phyloP scores from a whole-genome alignment of 1,140 invertebrate genomes.

The Ganaspis sp. region DNA sequence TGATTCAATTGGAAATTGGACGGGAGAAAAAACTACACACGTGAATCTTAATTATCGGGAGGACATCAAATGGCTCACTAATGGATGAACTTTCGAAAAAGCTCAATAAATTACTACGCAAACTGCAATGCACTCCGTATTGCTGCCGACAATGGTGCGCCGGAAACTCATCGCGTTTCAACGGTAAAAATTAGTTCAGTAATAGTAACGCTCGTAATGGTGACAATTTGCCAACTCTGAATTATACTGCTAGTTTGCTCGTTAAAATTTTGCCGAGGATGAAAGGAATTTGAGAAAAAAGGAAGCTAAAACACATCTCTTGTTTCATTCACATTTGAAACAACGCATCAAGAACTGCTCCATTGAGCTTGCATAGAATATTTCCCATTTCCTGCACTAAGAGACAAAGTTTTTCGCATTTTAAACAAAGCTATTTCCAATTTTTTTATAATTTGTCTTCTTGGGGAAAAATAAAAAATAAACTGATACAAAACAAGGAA shows the following conservation, averaged over 20 bases:
- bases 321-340: not conserved
- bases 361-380: too few relatives aligned
- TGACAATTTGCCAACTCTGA: constrained; percentile 15
- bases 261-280: not conserved
- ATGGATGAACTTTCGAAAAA: constrained; percentile 28
- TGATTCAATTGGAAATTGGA: not conserved
- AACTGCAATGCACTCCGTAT: not conserved
- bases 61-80: constrained; percentile 11
- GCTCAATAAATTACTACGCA: constrained; percentile 25
- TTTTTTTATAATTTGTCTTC: too few relatives aligned
- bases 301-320: not conserved
- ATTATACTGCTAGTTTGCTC: constrained; percentile 1
- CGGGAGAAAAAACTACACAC: not conserved
- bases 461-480: too few relatives aligned
- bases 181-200: constrained; percentile 25
- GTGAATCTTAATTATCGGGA: constrained; percentile 9
- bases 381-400: too few relatives aligned
- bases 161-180: constrained; percentile 10
- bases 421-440: too few relatives aligned
- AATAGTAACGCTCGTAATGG: not conserved
- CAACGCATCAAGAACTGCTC: not conserved
- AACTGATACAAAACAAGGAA: too few relatives aligned
- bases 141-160: constrained; percentile 13
- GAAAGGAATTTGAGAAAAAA: not conserved
- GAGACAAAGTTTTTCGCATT: too few relatives aligned